phyloP scores from a whole-genome alignment of 2,888 invertebrate species.

The Allolobophora icterica region DNA sequence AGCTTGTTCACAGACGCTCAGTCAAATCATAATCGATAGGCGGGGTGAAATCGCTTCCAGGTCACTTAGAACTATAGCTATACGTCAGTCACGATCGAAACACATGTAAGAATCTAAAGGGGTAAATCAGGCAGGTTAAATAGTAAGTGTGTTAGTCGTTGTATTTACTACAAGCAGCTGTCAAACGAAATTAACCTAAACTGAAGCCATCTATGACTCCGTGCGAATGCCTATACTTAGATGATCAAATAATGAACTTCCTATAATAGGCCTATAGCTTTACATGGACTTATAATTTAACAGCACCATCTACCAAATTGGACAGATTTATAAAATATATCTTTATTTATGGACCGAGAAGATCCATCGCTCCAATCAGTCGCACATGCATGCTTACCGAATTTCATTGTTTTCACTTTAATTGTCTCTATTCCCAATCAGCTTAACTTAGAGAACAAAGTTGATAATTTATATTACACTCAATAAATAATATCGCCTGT shows the following conservation, averaged over 20 bases:
- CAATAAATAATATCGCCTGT: too few species aligned
- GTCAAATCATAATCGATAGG: too few species aligned
- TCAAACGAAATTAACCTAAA: background rate
- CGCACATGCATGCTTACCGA: background rate
- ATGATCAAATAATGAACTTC: too few species aligned
- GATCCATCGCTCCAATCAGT: background rate
- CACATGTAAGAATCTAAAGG: background rate
- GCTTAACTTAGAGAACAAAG: background rate
- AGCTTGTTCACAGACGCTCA: too few species aligned
- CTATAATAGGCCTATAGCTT: too few species aligned
- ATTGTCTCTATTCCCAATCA: background rate
- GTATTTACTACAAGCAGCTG: background rate
- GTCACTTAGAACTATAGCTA: too few species aligned
- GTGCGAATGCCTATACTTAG: too few species aligned
- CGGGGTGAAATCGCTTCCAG: too few species aligned
- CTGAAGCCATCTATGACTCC: background rate
- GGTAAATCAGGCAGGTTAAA: too few species aligned
- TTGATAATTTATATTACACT: too few species aligned
- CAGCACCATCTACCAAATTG: background rate
- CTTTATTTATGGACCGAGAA: background rate
- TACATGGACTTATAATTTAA: too few species aligned
- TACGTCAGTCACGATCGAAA: background rate
- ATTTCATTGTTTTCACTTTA: background rate
- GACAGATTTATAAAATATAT: background rate
- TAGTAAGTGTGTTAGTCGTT: too few species aligned